Conservation (phyloP, 2,113 vertebrate genomes). For the Carollia perspicillata region DNA sequence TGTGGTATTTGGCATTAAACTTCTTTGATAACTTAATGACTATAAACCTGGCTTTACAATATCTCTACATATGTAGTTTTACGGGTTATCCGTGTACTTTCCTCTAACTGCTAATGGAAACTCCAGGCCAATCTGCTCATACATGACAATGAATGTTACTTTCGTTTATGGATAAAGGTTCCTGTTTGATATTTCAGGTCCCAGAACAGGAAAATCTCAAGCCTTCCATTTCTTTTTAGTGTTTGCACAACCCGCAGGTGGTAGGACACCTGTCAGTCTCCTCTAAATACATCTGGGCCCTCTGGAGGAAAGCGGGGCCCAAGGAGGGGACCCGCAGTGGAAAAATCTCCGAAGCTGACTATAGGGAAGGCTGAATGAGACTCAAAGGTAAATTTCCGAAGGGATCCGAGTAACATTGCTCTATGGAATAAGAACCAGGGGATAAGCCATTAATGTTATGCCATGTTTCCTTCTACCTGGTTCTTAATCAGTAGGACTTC, state of each 20-base stretch:
- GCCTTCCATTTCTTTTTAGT: constrained; percentile 47
- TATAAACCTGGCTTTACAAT: background rate
- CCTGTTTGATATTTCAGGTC: constrained; percentile 52
- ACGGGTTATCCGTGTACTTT: background rate
- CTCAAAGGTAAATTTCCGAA: constrained; percentile 69
- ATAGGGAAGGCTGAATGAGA: constrained; percentile 52
- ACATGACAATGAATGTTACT: constrained; percentile 32
- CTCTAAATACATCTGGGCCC: constrained; percentile 59
- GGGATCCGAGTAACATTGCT: constrained; percentile 67
- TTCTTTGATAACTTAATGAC: background rate
- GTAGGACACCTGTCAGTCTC: constrained; percentile 72
- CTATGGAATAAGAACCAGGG: constrained; percentile 72
- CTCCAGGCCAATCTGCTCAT: constrained; percentile 45
- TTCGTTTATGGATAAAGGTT: constrained; percentile 64
- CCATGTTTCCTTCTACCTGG: constrained; percentile 66
- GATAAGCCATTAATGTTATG: constrained; percentile 78
- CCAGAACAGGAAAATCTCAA: constrained; percentile 51
- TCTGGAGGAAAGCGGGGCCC: constrained; percentile 66
- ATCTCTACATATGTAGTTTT: background rate
- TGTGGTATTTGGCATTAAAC: background rate
- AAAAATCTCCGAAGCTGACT: constrained; percentile 66
- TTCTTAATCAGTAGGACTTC: constrained; percentile 78
- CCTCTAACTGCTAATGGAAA: background rate
- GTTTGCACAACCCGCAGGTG: constrained; percentile 35
- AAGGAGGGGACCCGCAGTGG: constrained; percentile 47